Conservation (phyloP, 2,113 vertebrate species). For the Malurus elegans region DNA sequence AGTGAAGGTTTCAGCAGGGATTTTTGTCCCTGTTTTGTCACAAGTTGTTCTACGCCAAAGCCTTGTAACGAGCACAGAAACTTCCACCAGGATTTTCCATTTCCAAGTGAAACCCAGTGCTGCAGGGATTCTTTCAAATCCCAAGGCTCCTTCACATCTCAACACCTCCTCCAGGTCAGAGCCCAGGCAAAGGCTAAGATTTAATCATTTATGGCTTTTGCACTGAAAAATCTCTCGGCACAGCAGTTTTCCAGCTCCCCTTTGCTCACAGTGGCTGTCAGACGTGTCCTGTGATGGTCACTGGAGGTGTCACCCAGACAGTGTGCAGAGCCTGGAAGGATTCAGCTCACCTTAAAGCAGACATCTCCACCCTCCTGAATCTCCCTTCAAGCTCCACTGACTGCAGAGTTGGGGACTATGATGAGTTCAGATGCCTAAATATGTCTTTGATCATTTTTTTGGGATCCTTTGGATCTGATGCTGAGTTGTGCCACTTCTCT, state of each 20-base stretch:
- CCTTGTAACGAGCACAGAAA: rapidly evolving
- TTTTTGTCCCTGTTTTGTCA: neutral
- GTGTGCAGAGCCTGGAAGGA: neutral
- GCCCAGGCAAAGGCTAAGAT: neutral
- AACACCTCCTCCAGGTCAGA: neutral
- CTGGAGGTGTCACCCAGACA: neutral
- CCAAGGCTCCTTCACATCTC: neutral
- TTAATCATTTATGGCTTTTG: neutral
- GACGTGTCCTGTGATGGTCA: neutral
- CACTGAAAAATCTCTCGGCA: neutral
- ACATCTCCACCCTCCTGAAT: neutral
- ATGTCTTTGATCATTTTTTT: rapidly evolving
- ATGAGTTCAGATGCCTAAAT: neutral
- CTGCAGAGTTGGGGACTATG: rapidly evolving
- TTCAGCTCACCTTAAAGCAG: neutral
- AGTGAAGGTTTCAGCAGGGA: neutral
- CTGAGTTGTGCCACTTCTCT: neutral
- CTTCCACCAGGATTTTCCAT: neutral
- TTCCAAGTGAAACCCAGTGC: rapidly evolving
- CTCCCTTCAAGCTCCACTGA: neutral
- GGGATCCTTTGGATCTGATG: neutral
- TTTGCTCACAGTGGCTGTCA: rapidly evolving
- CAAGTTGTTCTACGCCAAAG: rapidly evolving
- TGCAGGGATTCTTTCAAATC: neutral
- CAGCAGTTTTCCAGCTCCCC: neutral